Evolutionary conservation across 2,888 invertebrate genomes (phyloP).

Genomic region (Campopleginae sp.): DNA sequence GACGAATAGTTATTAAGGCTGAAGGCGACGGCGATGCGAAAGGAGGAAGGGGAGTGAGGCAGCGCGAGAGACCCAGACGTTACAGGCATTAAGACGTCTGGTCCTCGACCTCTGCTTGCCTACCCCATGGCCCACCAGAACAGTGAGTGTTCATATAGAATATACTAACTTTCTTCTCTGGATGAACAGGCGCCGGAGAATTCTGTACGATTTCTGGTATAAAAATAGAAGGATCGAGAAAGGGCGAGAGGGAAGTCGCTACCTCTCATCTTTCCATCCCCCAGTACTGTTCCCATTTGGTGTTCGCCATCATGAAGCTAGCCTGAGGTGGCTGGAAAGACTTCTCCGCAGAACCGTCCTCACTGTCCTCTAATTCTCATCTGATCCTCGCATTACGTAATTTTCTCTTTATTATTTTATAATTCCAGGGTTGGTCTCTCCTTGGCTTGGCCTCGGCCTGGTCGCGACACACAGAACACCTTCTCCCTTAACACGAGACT

Average conservation of each 20-base stretch:
- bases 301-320: slow-evolving; percentile 68
- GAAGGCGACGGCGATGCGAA: slow-evolving; percentile 3
- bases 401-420: slow-evolving; percentile 83
- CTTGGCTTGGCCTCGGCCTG: slow-evolving; percentile 65
- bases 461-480: slow-evolving; percentile 41
- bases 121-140: slow-evolving; percentile 59
- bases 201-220: slow-evolving; percentile 29
- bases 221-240: slow-evolving; percentile 8
- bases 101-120: slow-evolving; percentile 79
- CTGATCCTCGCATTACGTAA: slow-evolving; percentile 81
- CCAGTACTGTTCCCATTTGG: slow-evolving; percentile 51
- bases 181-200: slow-evolving; percentile 45
- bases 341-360: slow-evolving; percentile 70
- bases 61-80: slow-evolving; percentile 73
- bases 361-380: slow-evolving; percentile 81
- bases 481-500: slow-evolving; percentile 40
- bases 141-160: slow-evolving; percentile 44
- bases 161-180: slow-evolving; percentile 54
- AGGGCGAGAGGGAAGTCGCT: not conserved
- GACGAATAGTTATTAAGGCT: slow-evolving; percentile 55
- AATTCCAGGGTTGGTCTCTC: slow-evolving; percentile 73
- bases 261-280: slow-evolving; percentile 58
- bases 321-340: slow-evolving; percentile 62
- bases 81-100: slow-evolving; percentile 83
- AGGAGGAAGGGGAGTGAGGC: slow-evolving; percentile 43